A percentile compares a stretch with the other conserved stretches of the same genome.
These are phyloP conservation scores for Perccottus glenii DNA, from an alignment of 2,113 vertebrate species.

Conservation along the genomic window DNA sequence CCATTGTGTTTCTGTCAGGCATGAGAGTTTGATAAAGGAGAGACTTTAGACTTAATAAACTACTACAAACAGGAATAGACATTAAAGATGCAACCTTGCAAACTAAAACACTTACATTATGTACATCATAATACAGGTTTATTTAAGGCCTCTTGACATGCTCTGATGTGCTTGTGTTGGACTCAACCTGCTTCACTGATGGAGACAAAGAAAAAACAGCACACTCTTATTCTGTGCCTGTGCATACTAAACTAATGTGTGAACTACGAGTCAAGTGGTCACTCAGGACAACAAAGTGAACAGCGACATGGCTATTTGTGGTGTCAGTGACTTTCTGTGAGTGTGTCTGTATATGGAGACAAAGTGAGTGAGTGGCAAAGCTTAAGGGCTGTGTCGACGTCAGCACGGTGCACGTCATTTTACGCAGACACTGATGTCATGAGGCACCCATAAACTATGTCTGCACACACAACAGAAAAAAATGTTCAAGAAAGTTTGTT, in stretches of 20 bases:
- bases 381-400: slow-evolving; percentile 12
- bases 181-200: slow-evolving; percentile 13
- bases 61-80: no score
- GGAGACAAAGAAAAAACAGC: slow-evolving; percentile 23
- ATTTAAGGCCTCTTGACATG: no score
- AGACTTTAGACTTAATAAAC: no score
- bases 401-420: neutral
- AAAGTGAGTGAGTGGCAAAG: neutral
- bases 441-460: neutral
- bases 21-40: no score
- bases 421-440: slow-evolving; percentile 17
- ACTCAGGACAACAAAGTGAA: slow-evolving; percentile 12
- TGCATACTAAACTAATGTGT: slow-evolving; percentile 40
- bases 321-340: neutral
- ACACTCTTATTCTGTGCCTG: slow-evolving; percentile 34
- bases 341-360: neutral
- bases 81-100: no score
- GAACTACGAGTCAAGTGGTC: slow-evolving; percentile 53
- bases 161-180: neutral
- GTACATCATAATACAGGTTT: no score
- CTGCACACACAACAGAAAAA: neutral
- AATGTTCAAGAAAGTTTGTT: no score
- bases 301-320: slow-evolving; percentile 3
- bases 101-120: no score
- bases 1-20: no score